Conservation (phyloP, 2,797 vertebrate genomes). For the Amphiprion clarkii region DNA sequence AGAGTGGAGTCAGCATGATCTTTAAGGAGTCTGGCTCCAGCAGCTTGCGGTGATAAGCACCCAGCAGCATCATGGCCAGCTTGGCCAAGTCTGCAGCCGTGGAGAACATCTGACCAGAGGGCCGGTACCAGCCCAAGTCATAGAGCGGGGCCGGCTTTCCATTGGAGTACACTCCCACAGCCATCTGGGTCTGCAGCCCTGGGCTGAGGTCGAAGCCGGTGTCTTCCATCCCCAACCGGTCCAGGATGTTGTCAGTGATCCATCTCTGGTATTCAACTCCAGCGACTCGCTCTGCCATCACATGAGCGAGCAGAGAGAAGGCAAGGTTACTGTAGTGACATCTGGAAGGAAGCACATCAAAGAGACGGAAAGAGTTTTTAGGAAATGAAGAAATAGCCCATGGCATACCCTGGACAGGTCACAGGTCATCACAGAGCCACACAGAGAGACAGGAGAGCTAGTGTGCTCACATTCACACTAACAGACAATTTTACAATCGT, state of each 20-base stretch:
- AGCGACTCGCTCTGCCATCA: constrained; percentile 88
- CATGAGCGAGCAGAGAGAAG: constrained; percentile 93
- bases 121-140: constrained; percentile 96
- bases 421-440: too few relatives aligned
- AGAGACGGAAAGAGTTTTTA: background rate
- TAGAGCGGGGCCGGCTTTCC: constrained; percentile 91
- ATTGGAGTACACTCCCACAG: constrained; percentile 91
- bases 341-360: constrained; percentile 70
- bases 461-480: too few relatives aligned
- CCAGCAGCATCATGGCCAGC: constrained; percentile 91
- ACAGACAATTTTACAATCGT: too few relatives aligned
- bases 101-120: constrained; percentile 97
- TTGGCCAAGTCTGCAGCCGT: constrained; percentile 94
- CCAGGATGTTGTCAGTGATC: constrained; percentile 91
- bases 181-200: constrained; percentile 87
- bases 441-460: too few relatives aligned
- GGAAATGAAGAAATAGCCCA: too few relatives aligned
- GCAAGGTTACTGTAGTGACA: constrained; percentile 98
- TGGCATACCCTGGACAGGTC: too few relatives aligned
- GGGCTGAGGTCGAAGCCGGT: constrained; percentile 91
- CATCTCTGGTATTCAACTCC: constrained; percentile 92
- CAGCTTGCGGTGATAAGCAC: constrained; percentile 88
- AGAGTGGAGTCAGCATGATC: constrained; percentile 92
- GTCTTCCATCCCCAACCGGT: constrained; percentile 94
- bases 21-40: constrained; percentile 91